A percentile compares a stretch with the other conserved stretches of the same genome.
phyloP scores from a whole-genome alignment of 1,140 invertebrate species.

The Trinorchestia longiramus region DNA sequence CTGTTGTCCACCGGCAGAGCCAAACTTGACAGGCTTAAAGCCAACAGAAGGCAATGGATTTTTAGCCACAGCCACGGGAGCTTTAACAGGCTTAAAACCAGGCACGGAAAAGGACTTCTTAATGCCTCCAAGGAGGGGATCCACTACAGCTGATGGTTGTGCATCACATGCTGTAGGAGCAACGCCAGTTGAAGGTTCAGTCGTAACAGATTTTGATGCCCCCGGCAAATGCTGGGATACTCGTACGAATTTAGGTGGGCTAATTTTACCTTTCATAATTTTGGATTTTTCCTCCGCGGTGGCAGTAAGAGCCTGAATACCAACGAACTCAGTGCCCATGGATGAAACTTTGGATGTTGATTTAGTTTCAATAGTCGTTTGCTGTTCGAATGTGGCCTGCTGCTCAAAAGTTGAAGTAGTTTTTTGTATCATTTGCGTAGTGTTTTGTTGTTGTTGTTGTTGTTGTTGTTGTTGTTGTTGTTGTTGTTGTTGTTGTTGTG shows the following conservation, averaged over 20 bases:
- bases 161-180: background rate
- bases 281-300: conserved; percentile 63
- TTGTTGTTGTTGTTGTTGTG: conserved; percentile 54
- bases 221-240: conserved; percentile 54
- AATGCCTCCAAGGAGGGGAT: conserved; percentile 42
- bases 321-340: conserved; percentile 58
- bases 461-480: conserved; percentile 18
- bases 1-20: background rate
- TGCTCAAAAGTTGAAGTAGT: background rate
- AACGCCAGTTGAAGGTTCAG: background rate
- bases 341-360: conserved; percentile 10
- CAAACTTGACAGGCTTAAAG: conserved; percentile 37
- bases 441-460: conserved; percentile 28
- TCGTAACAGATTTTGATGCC: background rate
- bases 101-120: conserved; percentile 58
- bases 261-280: conserved; percentile 49
- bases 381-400: conserved; percentile 31
- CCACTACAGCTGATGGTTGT: conserved; percentile 12
- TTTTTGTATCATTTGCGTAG: conserved; percentile 38
- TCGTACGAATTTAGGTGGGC: conserved; percentile 57
- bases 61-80: conserved; percentile 43
- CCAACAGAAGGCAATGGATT: conserved; percentile 8
- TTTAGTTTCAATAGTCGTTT: conserved; percentile 49
- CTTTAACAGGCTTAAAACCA: conserved; percentile 61
- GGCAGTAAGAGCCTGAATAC: conserved; percentile 60